Percentiles rank a stretch among this genome's conserved stretches.
These are phyloP conservation scores for Chrosomus eos DNA, from an alignment of 2,797 vertebrate species.

Conservation along the genomic window DNA sequence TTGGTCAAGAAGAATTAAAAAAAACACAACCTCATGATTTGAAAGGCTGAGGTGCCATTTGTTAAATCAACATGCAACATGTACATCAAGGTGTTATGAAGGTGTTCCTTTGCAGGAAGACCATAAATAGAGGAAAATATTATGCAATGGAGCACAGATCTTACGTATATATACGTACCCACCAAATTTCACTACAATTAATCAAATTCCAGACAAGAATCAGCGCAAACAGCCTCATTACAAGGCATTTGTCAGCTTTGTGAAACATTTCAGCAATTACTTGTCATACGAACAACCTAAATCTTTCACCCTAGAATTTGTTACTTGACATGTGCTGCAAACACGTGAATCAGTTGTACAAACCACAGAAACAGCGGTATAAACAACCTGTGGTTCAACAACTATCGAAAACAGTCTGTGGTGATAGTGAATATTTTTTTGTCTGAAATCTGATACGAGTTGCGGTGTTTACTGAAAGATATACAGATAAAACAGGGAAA, in stretches of 20 bases:
- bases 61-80: not conserved
- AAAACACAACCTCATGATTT: not conserved
- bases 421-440: constrained; percentile 19
- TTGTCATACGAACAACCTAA: not conserved
- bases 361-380: constrained; percentile 37
- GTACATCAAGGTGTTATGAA: not conserved
- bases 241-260: not conserved
- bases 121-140: constrained; percentile 11
- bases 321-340: constrained; percentile 4
- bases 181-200: not conserved
- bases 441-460: not conserved
- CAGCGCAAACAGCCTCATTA: not conserved
- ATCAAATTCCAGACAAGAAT: not conserved
- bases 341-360: constrained; percentile 33
- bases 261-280: not conserved
- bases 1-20: not conserved
- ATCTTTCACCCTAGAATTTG: not conserved
- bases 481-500: not conserved
- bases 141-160: not conserved
- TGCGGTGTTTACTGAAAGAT: constrained; percentile 27
- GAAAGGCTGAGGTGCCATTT: not conserved
- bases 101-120: constrained; percentile 4
- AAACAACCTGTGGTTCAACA: constrained; percentile 41
- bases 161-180: not conserved
- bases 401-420: constrained; percentile 1